Percentiles rank a stretch among this genome's conserved stretches.
Evolutionary conservation across 1,140 invertebrate species (phyloP).

Genomic region (Lucilia cuprina): DNA sequence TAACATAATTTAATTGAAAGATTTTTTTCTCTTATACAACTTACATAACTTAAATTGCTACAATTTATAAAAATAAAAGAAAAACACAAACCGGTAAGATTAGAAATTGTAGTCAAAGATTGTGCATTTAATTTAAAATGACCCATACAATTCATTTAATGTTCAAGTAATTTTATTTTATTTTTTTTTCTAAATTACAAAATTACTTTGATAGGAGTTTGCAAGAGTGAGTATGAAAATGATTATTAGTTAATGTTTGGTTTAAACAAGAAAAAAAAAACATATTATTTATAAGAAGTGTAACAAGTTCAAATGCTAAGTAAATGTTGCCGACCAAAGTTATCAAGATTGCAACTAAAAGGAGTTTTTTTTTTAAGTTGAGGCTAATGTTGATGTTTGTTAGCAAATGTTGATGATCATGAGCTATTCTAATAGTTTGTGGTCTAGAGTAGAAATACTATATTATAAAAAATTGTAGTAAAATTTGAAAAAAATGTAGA

Average conservation of each 20-base stretch:
- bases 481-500: neutral
- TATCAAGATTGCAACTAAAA: neutral
- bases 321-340: slow-evolving; percentile 14
- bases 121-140: slow-evolving; percentile 32
- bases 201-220: slow-evolving; percentile 17
- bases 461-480: neutral
- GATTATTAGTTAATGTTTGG: too few relatives aligned
- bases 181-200: slow-evolving; percentile 8
- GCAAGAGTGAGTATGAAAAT: neutral
- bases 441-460: neutral
- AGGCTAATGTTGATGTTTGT: neutral
- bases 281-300: neutral
- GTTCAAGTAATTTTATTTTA: neutral
- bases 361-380: neutral
- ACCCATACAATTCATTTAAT: slow-evolving; percentile 17
- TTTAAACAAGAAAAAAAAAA: neutral
- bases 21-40: neutral
- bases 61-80: neutral
- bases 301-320: slow-evolving; percentile 20
- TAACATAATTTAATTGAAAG: slow-evolving; percentile 32
- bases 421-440: neutral
- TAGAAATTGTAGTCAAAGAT: neutral
- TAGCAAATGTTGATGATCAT: neutral
- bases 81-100: neutral
- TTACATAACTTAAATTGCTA: too few relatives aligned